Base-by-base conservation (phyloP, 1,140 invertebrate genomes). In the Cecropterus lyciades region DNA sequence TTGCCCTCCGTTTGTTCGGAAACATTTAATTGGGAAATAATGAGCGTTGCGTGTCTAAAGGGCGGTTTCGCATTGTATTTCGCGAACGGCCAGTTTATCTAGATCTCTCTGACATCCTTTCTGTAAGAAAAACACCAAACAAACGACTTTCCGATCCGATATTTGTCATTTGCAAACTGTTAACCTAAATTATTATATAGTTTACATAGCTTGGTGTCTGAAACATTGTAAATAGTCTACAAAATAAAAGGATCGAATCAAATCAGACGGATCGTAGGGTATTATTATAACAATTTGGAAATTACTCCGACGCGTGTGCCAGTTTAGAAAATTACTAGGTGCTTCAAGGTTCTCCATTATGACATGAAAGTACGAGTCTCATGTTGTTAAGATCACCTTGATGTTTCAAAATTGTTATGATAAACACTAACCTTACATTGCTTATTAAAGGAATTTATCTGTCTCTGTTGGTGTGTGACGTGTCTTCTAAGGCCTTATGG, bases 11-110 rank as follows among this genome's bases (percentile, higher is more conserved):
- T 40, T 62, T 72, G 56, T 13, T 67, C 52, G 51, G 64, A 70
- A 71, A 70, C 57, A 67, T 73, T 74, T 73, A 64, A 75, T 77
- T 75, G 46, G 59, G 46, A 59, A 67, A 72, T 70, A 80, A 75
- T 70, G 60, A 67, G 67, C 65, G 42, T 77, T 70, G 73, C 75
- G 71, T 80, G 75, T 52, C 68, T 15, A 75, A 77, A 77, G 71
- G 75, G 78, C 71, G 71, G 77, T 77, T 80, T 73, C 63, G 69
- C 71, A 56, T 73, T 49, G 65, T 17, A 57, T n/a, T 62, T 27
- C 24, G 48, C 33, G 30, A 49, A 6, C 30, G 59, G 59, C 16
- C 46, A 24, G 8, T 11, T 42, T 62, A 62, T 62, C 40, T 45
- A 45, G 0, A 40, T 60, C 14, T 48, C 9, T 55, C 24, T 27